Base-by-base conservation (phyloP, 2,113 vertebrate genomes). In the Numenius arquata region DNA sequence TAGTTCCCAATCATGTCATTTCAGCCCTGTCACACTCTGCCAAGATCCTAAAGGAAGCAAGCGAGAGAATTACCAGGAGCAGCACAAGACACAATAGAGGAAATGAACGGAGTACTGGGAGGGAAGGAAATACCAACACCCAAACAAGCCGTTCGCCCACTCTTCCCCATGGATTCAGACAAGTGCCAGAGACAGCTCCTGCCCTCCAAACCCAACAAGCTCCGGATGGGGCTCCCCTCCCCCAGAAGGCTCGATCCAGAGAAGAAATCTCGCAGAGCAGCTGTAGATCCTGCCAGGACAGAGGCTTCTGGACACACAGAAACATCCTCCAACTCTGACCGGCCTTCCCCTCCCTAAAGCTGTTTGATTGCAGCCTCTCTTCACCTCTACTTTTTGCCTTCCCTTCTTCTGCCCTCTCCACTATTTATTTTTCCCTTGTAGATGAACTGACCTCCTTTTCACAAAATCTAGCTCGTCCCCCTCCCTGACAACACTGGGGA, bases 31-130 rank as follows among this genome's bases (percentile, higher is more conserved):
- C 85, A 45, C 26, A 61, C 5, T 7, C 53, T 91, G 56, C 43
- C 7, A 7, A 84, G 55, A n/a, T 34, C 75, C 25, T 72, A 48
- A 40, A 0, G 0, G 41, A 76, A 21, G 21, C 53, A 68, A 74
- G 48, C 23, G 52, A 65, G 72, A 91, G 36, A 91, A 77, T 48
- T 43, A 62, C n/a, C 68, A 84, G 30, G 20, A 67, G 34, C 0
- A 4, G 50, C 66, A 59, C 26, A 32, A 71, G 71, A 53, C 36
- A 45, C 20, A 40, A 30, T 0, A 74, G 20, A 79, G n/a, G 67
- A 76, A 92, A 62, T 0, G 1, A 45, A n/a, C 1, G 15, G 48
- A 53, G 56, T 3, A 5, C 14, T 45, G 47, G 22, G 26, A 77
- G 48, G 43, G 45, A 74, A 77, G 55, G 32, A 81, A 86, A 53